Conservation (phyloP, 2,888 invertebrate genomes). For the Drosophila crucigera region DNA sequence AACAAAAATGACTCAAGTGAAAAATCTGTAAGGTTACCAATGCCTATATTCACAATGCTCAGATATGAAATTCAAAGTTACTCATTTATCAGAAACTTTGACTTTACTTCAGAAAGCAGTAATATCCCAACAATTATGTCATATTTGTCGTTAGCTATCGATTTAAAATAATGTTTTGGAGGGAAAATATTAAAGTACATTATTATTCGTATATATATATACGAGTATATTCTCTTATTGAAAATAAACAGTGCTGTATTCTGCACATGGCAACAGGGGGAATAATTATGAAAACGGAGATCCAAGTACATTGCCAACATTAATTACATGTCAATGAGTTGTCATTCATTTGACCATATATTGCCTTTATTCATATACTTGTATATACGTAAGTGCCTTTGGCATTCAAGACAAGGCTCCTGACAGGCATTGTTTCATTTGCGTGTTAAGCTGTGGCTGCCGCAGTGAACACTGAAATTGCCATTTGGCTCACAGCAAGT, state of each 20-base stretch:
- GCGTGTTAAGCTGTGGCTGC: conserved; percentile 67
- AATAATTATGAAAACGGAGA: conserved; percentile 21
- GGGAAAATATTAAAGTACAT: not conserved
- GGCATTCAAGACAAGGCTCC: conserved; percentile 8
- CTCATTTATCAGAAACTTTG: not conserved
- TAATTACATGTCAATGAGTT: conserved; percentile 33
- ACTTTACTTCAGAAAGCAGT: not conserved
- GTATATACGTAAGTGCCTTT: not conserved
- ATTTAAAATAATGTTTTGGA: not conserved
- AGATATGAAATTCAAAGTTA: not conserved
- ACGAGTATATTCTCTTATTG: not conserved
- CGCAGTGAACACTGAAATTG: conserved; percentile 71
- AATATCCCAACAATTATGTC: not conserved
- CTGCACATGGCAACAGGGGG: not conserved
- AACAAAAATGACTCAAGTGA: not conserved
- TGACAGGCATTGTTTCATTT: conserved; percentile 32
- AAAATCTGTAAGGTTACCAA: not conserved
- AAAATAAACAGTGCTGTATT: conserved; percentile 14
- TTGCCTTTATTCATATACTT: not conserved
- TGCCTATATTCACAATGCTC: not conserved
- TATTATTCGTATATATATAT: not conserved
- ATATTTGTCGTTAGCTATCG: not conserved
- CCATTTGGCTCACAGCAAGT: conserved; percentile 60
- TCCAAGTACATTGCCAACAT: conserved; percentile 30
- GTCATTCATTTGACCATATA: conserved; percentile 19